phyloP scores from a whole-genome alignment of 2,113 vertebrate genomes.

The Sphaerodactylus townsendi region DNA sequence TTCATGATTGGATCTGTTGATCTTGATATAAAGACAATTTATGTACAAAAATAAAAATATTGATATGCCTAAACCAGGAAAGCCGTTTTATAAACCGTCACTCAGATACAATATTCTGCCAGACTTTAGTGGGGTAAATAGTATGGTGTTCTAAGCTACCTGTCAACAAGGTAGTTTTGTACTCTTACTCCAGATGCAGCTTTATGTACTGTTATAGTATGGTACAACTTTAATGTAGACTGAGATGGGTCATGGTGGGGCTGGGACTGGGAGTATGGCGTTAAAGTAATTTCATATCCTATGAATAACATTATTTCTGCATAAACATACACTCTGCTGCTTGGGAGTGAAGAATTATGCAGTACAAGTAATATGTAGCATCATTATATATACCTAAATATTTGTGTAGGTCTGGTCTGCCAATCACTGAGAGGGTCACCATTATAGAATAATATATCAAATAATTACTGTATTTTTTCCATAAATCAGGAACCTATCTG shows the following conservation, averaged over 20 bases:
- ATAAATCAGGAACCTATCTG: not conserved
- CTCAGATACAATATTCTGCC: not conserved
- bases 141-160: not conserved
- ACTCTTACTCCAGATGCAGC: not conserved
- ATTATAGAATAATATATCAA: not conserved
- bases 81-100: not conserved
- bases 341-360: not conserved
- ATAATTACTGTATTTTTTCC: not conserved
- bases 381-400: not conserved
- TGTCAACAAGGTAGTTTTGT: too few species aligned
- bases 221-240: not conserved
- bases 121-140: not conserved
- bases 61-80: not conserved
- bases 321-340: not conserved
- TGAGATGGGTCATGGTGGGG: not conserved
- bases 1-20: not conserved
- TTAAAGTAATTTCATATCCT: not conserved
- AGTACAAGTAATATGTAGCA: not conserved
- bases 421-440: not conserved
- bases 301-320: not conserved
- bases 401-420: not conserved
- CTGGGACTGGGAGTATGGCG: not conserved
- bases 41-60: not conserved
- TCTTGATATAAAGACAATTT: not conserved
- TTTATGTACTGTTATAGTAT: not conserved